Base-by-base conservation (phyloP, 2,888 invertebrate species). In the Drosophila conformis region DNA sequence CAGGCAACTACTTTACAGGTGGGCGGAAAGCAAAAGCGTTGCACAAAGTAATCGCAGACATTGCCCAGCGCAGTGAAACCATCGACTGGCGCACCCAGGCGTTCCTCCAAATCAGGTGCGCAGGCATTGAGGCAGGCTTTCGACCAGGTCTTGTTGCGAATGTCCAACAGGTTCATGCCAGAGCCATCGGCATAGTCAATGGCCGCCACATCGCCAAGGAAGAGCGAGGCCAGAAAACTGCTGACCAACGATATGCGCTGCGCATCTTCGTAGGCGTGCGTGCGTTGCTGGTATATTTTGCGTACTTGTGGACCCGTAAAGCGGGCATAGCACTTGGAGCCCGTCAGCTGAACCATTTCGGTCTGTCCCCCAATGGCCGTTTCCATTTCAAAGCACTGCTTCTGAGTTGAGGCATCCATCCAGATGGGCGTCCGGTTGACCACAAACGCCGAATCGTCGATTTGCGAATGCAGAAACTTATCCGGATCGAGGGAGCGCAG, bases 231-330 rank as follows among this genome's bases (percentile, higher is more conserved):
- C 0, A 96, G 95, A 93, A 99, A 99, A 83, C 98, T 99, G 90
- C 99, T 99, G 6, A 99, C 95, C 51, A 99, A 94, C 0, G 99
- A 98, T 82, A 99, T 97, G 86, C 98, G 94, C 93, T 97, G 96
- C 0, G 98, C 96, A 59, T 95, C 95, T 80, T 95, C 94, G 91
- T 97, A 98, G 1, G 95, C 95, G 73, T 95, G 95, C 15, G 94
- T 95, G 81, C 95, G 95, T 0, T 94, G 95, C 88, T 96, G 95
- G 80, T 94, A 95, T 80, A 99, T 95, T 94, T 98, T 99, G 40
- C 97, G 96, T 87, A 99, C 99, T 94, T 99, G 99, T 4, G 97
- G 95, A 4, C 97, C 99, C 0, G 99, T 98, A 93, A 98, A 99
- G 18, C 93, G 90, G 18, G 92, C 91, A 83, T 93, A 93, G 70